Conservation (phyloP, 1,140 invertebrate genomes). For the Tetramorium alpestre region DNA sequence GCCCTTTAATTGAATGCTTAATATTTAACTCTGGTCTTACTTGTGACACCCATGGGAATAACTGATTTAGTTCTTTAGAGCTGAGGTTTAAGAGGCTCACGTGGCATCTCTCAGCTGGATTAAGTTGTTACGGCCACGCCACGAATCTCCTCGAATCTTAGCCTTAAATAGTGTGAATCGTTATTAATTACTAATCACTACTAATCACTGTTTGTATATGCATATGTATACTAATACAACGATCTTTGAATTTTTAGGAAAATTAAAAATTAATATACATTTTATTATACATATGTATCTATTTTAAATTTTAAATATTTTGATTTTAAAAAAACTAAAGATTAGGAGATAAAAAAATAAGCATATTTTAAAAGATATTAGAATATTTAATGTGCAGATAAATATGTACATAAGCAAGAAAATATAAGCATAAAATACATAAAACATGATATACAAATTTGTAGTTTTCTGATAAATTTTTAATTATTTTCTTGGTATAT, state of each 20-base stretch:
- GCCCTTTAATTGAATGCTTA: slow-evolving; percentile 23
- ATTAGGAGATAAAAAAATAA: background rate
- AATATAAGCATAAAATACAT: background rate
- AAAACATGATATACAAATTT: background rate
- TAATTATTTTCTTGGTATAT: background rate
- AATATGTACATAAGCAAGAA: background rate
- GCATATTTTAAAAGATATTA: background rate
- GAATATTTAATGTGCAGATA: background rate
- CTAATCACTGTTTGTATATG: background rate
- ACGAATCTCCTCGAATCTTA: slow-evolving; percentile 19
- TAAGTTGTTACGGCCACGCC: background rate
- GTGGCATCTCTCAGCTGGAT: slow-evolving; percentile 13
- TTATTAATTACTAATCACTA: slow-evolving; percentile 16
- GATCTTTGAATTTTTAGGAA: background rate
- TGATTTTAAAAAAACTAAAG: background rate
- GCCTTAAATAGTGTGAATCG: slow-evolving; percentile 19
- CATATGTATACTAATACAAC: background rate
- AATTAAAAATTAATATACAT: background rate
- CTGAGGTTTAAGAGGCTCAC: slow-evolving; percentile 25
- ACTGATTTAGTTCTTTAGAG: slow-evolving; percentile 41
- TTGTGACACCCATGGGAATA: background rate
- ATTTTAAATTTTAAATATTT: background rate
- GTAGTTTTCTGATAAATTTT: background rate
- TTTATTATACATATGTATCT: background rate
- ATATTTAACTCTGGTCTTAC: slow-evolving; percentile 23